Conservation (phyloP, 2,888 invertebrate species). For the Cheilosia vulpina region DNA sequence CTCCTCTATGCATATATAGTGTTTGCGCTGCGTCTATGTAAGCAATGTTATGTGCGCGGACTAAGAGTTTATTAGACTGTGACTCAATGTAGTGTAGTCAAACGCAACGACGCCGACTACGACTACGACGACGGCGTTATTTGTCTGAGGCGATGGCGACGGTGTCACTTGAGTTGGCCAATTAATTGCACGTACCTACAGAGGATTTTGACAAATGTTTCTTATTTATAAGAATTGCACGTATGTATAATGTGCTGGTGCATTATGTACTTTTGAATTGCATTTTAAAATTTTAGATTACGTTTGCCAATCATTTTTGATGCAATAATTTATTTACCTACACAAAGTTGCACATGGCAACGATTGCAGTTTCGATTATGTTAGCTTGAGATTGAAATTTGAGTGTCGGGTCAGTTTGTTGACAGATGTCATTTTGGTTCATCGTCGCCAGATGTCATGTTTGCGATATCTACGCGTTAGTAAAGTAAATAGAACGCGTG, state of each 20-base stretch:
- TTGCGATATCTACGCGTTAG: background rate
- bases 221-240: conserved; percentile 48
- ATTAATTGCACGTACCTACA: conserved; percentile 60
- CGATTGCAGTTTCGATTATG: background rate
- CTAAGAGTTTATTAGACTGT: conserved; percentile 71
- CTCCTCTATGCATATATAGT: background rate
- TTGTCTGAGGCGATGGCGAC: conserved; percentile 63
- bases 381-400: background rate
- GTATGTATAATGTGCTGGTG: background rate
- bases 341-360: background rate
- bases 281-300: background rate
- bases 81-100: conserved; percentile 51
- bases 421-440: background rate
- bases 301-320: conserved; percentile 2
- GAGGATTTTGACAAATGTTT: conserved; percentile 57
- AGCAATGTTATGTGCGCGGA: conserved; percentile 32
- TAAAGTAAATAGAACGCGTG: conserved; percentile 1
- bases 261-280: background rate
- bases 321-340: background rate
- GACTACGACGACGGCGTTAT: conserved; percentile 24
- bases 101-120: background rate
- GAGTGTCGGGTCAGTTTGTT: background rate
- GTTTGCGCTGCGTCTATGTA: background rate
- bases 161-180: conserved; percentile 61
- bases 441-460: background rate